Percentiles rank a stretch among this genome's conserved stretches.
phyloP scores from a whole-genome alignment of 2,797 vertebrate genomes.

The Esox masquinongy region DNA sequence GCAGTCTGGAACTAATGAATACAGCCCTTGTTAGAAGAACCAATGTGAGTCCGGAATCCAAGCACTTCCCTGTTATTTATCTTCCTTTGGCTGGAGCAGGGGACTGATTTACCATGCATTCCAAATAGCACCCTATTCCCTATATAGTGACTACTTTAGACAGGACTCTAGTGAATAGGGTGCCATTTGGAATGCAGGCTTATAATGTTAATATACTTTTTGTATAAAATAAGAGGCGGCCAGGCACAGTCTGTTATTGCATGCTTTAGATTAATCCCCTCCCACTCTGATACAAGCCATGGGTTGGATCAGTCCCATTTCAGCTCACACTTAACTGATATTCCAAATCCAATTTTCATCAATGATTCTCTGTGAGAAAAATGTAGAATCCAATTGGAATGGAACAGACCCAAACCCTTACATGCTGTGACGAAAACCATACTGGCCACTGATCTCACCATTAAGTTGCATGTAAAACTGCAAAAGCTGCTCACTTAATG shows the following conservation, averaged over 20 bases:
- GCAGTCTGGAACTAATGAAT: neutral
- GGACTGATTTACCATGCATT: neutral
- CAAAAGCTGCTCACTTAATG: conserved; percentile 59
- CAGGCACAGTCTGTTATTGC: conserved; percentile 55
- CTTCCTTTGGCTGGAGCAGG: conserved; percentile 30
- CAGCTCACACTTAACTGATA: neutral
- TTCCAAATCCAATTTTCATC: neutral
- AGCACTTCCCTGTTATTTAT: conserved; percentile 75
- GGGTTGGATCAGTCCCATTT: neutral
- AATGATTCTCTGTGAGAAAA: neutral
- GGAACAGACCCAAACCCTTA: conserved; percentile 2
- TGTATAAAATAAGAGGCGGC: conserved; percentile 57
- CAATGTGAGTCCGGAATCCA: conserved; percentile 56
- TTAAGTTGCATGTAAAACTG: conserved; percentile 72
- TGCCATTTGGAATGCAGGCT: neutral
- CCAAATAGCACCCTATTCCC: neutral
- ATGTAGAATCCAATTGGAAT: neutral
- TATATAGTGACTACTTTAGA: neutral
- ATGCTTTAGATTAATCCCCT: conserved; percentile 59
- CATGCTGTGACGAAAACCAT: conserved; percentile 37
- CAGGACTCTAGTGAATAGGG: too few species aligned
- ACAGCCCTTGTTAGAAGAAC: neutral
- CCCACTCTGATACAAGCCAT: neutral
- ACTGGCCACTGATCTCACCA: conserved; percentile 49
- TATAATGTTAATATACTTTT: conserved; percentile 59